Evolutionary conservation across 2,113 vertebrate genomes (phyloP).

Genomic region (Tauraco erythrolophus): DNA sequence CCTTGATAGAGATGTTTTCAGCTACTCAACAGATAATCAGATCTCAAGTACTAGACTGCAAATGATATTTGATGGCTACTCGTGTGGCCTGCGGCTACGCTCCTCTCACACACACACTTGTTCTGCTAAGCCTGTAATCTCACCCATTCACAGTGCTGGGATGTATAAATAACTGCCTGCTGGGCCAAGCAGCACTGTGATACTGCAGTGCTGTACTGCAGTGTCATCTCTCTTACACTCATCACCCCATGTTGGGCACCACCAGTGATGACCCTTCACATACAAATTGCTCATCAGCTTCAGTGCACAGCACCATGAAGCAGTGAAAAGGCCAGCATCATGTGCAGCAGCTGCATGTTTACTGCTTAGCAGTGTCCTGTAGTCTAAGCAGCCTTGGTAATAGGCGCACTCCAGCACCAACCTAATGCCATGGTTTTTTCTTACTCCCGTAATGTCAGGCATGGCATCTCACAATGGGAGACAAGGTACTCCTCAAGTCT

Average conservation of each 20-base stretch:
- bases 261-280: not conserved
- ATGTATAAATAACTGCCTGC: not conserved
- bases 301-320: not conserved
- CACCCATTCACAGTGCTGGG: not conserved
- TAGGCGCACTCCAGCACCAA: not conserved
- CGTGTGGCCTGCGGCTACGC: not conserved
- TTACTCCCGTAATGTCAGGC: not conserved
- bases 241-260: not conserved
- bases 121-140: not conserved
- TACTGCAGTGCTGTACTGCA: not conserved
- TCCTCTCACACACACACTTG: not conserved
- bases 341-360: not conserved
- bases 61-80: not conserved
- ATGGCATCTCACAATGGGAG: not conserved
- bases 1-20: not conserved
- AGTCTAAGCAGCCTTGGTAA: not conserved
- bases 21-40: not conserved
- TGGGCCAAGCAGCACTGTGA: not conserved
- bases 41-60: not conserved
- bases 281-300: not conserved
- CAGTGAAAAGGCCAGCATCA: not conserved
- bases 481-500: not conserved
- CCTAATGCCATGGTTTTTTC: not conserved
- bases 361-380: not conserved
- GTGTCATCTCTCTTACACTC: rapidly evolving